Base-by-base conservation (phyloP, 2,797 vertebrate genomes). In the Agapornis canus region DNA sequence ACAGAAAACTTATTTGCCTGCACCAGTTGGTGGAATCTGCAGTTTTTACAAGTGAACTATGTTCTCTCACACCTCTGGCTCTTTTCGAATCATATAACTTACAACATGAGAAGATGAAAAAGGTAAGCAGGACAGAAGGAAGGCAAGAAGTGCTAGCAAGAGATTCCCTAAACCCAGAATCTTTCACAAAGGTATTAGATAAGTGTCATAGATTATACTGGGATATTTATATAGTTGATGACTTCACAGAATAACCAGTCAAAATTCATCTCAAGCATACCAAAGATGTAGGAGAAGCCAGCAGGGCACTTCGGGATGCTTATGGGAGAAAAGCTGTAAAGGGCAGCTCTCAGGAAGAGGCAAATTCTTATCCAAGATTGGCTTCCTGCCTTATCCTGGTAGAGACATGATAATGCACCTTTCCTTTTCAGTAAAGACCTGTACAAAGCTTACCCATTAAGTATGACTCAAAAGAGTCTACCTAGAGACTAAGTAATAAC, bases 401-500 rank as follows among this genome's bases (percentile, higher is more conserved):
- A 52, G 37, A 83, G 17, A 79, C 82, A 72, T 22, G 8, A 64
- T 52, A 94, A 59, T 17, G 23, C 32, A 86, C n/a, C 13, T 92
- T 71, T 94, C 61, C 73, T 70, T 85, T 85, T 45, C 60, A 66
- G 64, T 31, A 57, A 92, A 85, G 52, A 9, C 25, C 49, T 63
- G 37, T 29, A 63, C 49, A 88, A 83, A 89, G 22, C 37, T 71
- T 43, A 64, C 45, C 39, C 4, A 6, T 54, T 93, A 86, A 47
- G 35, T 13, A 48, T 0, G 0, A 63, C 39, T 92, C 64, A 75
- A 75, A 78, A 78, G 13, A 87, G 42, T 18, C 79, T 81, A 79
- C 37, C 51, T 70, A 77, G 66, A 76, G 71, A 82, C 89, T 64
- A 93, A 89, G 68, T 32, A 64, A 35, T 94, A 94, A 89, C 37